Percentiles rank a stretch among this genome's conserved stretches.
Evolutionary conservation across 2,797 vertebrate genomes (phyloP).

Genomic region (Pangasius mekongensis): DNA sequence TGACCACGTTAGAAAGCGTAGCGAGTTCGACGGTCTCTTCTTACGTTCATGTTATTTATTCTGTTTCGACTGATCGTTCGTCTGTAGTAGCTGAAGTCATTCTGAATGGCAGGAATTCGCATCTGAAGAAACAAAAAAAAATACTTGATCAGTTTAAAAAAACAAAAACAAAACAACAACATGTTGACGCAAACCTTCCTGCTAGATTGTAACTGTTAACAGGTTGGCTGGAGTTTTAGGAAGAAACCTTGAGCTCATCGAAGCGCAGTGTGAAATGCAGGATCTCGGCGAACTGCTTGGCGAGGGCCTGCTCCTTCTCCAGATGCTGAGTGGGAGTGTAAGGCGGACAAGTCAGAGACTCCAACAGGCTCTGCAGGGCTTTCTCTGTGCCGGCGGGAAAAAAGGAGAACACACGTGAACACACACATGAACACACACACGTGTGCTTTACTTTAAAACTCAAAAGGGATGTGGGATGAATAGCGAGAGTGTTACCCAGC

Average conservation of each 20-base stretch:
- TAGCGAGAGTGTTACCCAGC: slow-evolving; percentile 76
- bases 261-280: slow-evolving; percentile 98
- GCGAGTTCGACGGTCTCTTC: not conserved
- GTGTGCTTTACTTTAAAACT: not conserved
- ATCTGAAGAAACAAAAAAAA: slow-evolving; percentile 76
- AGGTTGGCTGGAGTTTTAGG: not conserved
- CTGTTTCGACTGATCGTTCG: slow-evolving; percentile 94
- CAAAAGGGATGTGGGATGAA: not conserved
- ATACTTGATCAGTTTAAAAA: not conserved
- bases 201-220: not conserved
- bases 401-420: not conserved
- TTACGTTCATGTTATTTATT: slow-evolving; percentile 98
- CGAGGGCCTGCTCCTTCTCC: slow-evolving; percentile 94
- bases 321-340: slow-evolving; percentile 95
- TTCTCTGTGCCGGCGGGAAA: slow-evolving; percentile 76
- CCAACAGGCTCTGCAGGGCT: slow-evolving; percentile 90
- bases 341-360: slow-evolving; percentile 89
- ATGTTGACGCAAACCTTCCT: not conserved
- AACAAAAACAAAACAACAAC: not conserved
- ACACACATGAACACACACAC: no score
- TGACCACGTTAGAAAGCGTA: not conserved
- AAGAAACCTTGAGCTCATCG: slow-evolving; percentile 92
- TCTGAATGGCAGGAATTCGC: slow-evolving; percentile 97
- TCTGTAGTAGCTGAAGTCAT: slow-evolving; percentile 98
- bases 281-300: slow-evolving; percentile 98